Conservation (phyloP, 2,113 vertebrate genomes). For the Embiotoca jacksoni region DNA sequence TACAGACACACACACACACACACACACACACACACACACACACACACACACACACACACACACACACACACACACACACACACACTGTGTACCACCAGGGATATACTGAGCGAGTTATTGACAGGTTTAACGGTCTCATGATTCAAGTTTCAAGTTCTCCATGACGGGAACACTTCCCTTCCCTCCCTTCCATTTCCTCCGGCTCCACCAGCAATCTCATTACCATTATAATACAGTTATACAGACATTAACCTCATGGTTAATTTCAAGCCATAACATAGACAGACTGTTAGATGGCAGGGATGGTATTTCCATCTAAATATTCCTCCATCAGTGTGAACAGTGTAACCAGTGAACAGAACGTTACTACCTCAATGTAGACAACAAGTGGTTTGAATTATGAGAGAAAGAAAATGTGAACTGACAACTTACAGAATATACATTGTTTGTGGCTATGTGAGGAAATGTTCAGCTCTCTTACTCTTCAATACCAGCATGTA, state of each 20-base stretch:
- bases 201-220: conserved; percentile 40
- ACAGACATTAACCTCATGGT: conserved; percentile 19
- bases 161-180: conserved; percentile 34
- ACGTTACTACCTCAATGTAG: not conserved
- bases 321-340: not conserved
- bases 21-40: not conserved
- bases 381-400: not conserved
- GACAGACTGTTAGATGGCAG: not conserved
- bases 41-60: not conserved
- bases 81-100: conserved; percentile 3
- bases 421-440: not conserved
- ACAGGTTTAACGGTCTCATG: conserved; percentile 35
- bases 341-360: not conserved
- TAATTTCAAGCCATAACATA: conserved; percentile 17
- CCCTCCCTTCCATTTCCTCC: conserved; percentile 48
- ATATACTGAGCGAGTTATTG: conserved; percentile 30
- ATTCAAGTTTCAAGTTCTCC: conserved; percentile 40
- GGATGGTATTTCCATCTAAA: conserved; percentile 11
- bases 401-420: conserved; percentile 14
- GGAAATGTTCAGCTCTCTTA: not conserved
- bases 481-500: not conserved
- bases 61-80: not conserved
- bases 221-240: conserved; percentile 28
- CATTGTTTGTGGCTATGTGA: not conserved
- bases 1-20: conserved; percentile 9